phyloP scores from a whole-genome alignment of 1,140 invertebrate species.

The Metaphire vulgaris region DNA sequence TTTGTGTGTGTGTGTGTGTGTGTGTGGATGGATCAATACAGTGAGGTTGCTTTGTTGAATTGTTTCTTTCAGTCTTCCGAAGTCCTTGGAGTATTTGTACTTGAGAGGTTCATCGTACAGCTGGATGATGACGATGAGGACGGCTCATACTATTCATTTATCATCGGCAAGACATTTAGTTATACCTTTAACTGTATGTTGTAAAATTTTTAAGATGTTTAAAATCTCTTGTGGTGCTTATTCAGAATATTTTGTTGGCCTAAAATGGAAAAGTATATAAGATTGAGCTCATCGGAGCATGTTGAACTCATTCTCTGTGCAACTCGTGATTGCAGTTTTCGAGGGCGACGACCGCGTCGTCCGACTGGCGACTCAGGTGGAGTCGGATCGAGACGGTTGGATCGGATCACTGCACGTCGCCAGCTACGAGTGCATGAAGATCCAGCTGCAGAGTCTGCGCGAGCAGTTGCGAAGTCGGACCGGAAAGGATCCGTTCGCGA shows the following conservation, averaged over 20 bases:
- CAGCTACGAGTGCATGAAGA: conserved; percentile 73
- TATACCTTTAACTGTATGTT: background rate
- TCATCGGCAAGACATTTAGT: conserved; percentile 21
- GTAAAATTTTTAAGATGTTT: conserved; percentile 1
- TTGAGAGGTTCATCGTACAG: conserved; percentile 75
- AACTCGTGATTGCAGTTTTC: conserved; percentile 62
- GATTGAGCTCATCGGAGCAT: no score
- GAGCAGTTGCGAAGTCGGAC: conserved; percentile 49
- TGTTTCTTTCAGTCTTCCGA: conserved; percentile 69
- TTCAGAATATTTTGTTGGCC: no score
- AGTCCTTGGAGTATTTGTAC: conserved; percentile 74
- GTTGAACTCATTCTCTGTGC: no score
- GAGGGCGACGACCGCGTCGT: conserved; percentile 66
- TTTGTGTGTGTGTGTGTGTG: no score
- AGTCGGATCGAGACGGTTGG: conserved; percentile 73
- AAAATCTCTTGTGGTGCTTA: background rate
- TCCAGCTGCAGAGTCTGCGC: conserved; percentile 64
- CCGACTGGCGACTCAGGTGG: conserved; percentile 25
- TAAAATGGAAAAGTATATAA: no score
- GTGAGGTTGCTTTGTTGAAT: no score
- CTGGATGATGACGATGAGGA: conserved; percentile 57
- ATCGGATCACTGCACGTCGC: conserved; percentile 74
- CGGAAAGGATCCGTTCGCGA: conserved; percentile 38
- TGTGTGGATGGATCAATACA: no score
- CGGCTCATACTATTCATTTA: conserved; percentile 15